Percentiles rank a stretch among this genome's conserved stretches.
These are phyloP conservation scores for Nowickia ferox DNA, from an alignment of 2,888 invertebrate species.

Conservation along the genomic window DNA sequence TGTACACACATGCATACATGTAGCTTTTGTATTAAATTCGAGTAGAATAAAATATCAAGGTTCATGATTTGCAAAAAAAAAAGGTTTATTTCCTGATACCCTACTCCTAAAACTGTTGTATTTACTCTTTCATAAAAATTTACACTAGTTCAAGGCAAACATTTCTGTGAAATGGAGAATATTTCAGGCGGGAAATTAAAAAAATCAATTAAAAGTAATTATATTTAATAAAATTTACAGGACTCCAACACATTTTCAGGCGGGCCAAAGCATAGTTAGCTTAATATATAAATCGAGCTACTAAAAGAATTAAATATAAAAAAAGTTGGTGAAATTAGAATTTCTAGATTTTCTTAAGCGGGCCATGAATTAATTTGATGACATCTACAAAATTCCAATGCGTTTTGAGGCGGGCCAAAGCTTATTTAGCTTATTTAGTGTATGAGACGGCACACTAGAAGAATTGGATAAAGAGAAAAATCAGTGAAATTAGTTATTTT, in stretches of 20 bases:
- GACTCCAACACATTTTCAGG: background rate
- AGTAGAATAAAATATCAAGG: conserved; percentile 39
- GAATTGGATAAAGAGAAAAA: too few relatives aligned
- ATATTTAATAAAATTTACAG: background rate
- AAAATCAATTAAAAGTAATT: background rate
- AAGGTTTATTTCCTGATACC: conserved; percentile 57
- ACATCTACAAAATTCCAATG: too few relatives aligned
- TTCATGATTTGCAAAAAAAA: conserved; percentile 34
- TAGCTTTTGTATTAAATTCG: conserved; percentile 10
- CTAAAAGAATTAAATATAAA: background rate
- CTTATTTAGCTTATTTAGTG: too few relatives aligned
- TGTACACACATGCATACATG: background rate
- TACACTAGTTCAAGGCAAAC: background rate
- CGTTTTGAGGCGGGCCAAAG: too few relatives aligned
- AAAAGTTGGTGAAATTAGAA: background rate
- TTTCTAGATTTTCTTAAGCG: too few relatives aligned
- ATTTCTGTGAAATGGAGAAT: background rate
- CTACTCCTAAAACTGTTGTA: conserved; percentile 27
- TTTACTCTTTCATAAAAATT: background rate
- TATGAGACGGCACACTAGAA: too few relatives aligned
- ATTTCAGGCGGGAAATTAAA: conserved; percentile 4
- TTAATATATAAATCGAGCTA: background rate
- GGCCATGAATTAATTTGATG: too few relatives aligned
- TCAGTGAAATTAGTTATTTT: too few relatives aligned
- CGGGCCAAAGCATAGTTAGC: background rate